phyloP scores from a whole-genome alignment of 2,113 vertebrate genomes.

The Bujurquina vittata region DNA sequence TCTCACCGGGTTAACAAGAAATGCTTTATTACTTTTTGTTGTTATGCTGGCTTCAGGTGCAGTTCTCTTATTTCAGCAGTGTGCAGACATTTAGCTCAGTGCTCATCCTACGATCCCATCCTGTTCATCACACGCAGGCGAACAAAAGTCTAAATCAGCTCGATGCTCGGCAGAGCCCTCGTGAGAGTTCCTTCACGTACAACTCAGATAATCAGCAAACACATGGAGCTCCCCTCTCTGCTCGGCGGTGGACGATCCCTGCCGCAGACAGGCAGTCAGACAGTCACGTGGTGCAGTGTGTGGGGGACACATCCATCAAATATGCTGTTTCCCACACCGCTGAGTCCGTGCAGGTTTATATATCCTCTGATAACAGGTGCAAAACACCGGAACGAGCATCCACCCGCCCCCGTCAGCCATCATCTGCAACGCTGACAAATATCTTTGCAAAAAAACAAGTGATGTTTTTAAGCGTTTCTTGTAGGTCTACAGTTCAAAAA shows the following conservation, averaged over 20 bases:
- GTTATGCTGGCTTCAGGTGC: background rate
- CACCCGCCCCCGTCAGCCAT: background rate
- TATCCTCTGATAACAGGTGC: background rate
- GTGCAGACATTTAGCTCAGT: background rate
- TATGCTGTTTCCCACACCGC: background rate
- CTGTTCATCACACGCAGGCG: background rate
- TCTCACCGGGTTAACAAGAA: background rate
- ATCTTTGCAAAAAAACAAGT: background rate
- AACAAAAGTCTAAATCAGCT: slow-evolving; percentile 30
- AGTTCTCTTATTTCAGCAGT: background rate
- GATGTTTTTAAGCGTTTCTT: background rate
- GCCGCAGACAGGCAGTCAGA: slow-evolving; percentile 36
- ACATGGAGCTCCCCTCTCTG: background rate
- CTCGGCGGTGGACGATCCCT: slow-evolving; percentile 14
- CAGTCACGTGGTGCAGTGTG: slow-evolving; percentile 26
- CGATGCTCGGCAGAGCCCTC: slow-evolving; percentile 22
- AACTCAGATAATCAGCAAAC: slow-evolving; percentile 45
- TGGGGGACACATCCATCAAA: slow-evolving; percentile 27
- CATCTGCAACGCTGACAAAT: background rate
- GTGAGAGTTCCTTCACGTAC: slow-evolving; percentile 56
- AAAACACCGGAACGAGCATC: background rate
- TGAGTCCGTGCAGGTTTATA: slow-evolving; percentile 3
- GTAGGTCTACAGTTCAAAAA: background rate
- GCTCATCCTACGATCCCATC: background rate
- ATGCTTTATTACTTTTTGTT: background rate